Evolutionary conservation across 1,140 invertebrate genomes (phyloP), one percentile per base, ranked within the genome.

Genomic region (Caenorhabditis remanei): DNA sequence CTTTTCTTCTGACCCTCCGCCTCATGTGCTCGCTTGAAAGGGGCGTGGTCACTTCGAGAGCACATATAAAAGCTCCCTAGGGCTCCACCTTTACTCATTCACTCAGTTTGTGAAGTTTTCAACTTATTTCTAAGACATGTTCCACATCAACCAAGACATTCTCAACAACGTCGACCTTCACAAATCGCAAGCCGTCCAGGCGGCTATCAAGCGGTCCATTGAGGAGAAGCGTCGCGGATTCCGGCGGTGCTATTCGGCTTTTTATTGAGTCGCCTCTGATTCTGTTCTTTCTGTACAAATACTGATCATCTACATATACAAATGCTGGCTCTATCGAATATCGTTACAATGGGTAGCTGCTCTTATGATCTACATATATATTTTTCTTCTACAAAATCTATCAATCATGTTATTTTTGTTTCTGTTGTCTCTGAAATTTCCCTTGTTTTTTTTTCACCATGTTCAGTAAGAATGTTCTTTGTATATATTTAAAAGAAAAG

Each of bases 161-260:
- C 40, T 71, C 16, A 71, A 41, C 41, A 71, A 71, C 67, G 67
- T 71, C 19, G 67, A 71, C 24, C 9, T 32, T 19, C 67, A 71
- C 41, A n/a, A 32, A 2, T 48, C 67, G 2, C 67, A 11, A 46
- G 67, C 41, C 2, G 67, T 71, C 16, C 21, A 46, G 7, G 40
- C 67, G 7, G 67, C 67, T 5, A 19, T 71, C 43, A 11, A 71
- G 19, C 21, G 67, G n/a, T 48, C 41, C 41, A 16, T 71, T 41
- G 67, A 71, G 67, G 67, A 71, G 67, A 71, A 71, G 67, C 67
- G 67, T 46, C 67, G 67, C n/a, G 67, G 67, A 46, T 71, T 71
- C 67, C 67, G 67, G 16, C 11, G 67, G 19, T 71, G 67, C 19
- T 14, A 46, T n/a, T 71, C 67, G 8, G 40, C 67, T n/a, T 71